Percentiles rank a stretch among this genome's conserved stretches.
Conservation (phyloP, 23 tunicate genomes). For the Styela plicata region DNA sequence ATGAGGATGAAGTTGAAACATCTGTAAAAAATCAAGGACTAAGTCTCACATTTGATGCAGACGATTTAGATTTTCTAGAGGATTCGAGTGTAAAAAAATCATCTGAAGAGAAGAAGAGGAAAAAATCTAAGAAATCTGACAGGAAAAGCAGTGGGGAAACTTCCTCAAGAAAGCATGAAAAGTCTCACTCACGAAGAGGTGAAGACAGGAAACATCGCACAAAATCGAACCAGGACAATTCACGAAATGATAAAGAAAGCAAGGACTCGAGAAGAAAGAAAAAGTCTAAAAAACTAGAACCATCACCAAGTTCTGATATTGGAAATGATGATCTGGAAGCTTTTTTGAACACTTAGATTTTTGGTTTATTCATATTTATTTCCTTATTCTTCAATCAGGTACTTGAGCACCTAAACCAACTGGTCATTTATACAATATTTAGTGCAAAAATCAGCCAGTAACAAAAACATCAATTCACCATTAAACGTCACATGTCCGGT, state of each 20-base stretch:
- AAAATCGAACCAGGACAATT: slow-evolving; percentile 35
- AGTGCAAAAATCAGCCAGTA: no score
- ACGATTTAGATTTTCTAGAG: slow-evolving; percentile 67
- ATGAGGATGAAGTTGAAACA: slow-evolving; percentile 23
- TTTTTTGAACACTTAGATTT: slow-evolving; percentile 43
- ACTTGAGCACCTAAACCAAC: no score
- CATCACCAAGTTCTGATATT: not conserved
- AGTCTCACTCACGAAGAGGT: slow-evolving; percentile 14
- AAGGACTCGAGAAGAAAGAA: not conserved
- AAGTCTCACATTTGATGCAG: slow-evolving; percentile 32
- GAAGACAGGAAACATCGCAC: slow-evolving; percentile 32
- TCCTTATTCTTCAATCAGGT: no score
- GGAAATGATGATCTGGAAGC: slow-evolving; percentile 52
- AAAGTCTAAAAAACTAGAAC: slow-evolving; percentile 29
- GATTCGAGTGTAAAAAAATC: slow-evolving; percentile 13
- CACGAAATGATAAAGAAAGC: not conserved
- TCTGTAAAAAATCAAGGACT: not conserved
- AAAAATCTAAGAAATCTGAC: slow-evolving; percentile 6
- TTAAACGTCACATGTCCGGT: no score
- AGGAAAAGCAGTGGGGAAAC: not conserved
- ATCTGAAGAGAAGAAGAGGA: not conserved
- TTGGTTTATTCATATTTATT: no score
- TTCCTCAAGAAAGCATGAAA: not conserved
- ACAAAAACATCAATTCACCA: no score
- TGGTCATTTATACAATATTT: no score